phyloP scores from a whole-genome alignment of 2,797 vertebrate genomes.

The Pitangus sulphuratus region DNA sequence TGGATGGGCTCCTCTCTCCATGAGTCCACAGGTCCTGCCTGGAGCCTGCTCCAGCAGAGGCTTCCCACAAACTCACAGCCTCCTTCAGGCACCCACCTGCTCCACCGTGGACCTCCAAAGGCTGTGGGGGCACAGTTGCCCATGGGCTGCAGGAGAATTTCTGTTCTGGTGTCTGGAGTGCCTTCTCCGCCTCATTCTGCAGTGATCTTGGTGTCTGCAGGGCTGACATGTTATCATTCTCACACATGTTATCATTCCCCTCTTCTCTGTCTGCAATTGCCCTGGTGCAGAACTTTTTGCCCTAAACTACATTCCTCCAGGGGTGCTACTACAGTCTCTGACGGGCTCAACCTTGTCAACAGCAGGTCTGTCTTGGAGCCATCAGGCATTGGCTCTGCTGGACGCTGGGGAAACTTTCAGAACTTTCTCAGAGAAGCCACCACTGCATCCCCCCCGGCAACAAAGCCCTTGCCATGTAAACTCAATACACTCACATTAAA shows the following conservation, averaged over 20 bases:
- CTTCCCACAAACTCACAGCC: background rate
- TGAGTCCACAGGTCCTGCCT: rapidly evolving
- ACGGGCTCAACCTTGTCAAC: background rate
- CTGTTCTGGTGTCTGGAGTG: background rate
- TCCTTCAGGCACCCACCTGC: too few relatives aligned
- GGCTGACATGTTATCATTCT: background rate
- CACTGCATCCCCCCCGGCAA: rapidly evolving
- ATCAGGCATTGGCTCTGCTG: background rate
- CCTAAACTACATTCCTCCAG: background rate
- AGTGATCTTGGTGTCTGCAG: background rate
- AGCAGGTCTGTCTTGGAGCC: rapidly evolving
- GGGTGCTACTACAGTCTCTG: too few relatives aligned
- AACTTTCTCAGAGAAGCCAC: background rate
- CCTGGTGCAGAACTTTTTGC: background rate
- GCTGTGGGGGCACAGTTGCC: background rate
- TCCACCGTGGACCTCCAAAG: rapidly evolving
- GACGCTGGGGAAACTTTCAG: background rate
- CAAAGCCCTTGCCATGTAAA: background rate
- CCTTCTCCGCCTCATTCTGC: background rate
- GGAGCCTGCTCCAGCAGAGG: background rate
- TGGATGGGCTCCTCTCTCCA: background rate
- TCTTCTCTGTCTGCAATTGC: background rate
- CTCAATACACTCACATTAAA: background rate
- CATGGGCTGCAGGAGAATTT: too few relatives aligned
- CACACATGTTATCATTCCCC: background rate